These are phyloP conservation scores for Bombycilla garrulus DNA, from an alignment of 2,113 vertebrate species.

Conservation along the genomic window DNA sequence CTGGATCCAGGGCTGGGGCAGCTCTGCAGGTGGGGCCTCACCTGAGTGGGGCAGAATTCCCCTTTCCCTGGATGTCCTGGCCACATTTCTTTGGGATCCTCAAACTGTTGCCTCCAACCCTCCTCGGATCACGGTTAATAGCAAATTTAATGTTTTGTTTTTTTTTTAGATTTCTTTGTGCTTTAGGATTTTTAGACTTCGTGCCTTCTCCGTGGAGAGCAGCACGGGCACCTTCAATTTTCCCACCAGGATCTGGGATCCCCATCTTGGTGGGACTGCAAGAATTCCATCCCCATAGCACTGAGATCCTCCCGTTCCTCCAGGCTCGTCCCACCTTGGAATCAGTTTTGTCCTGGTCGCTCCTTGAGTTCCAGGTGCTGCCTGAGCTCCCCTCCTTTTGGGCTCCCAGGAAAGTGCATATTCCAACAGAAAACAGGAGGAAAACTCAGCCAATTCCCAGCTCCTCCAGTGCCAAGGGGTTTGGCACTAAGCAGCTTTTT, in stretches of 20 bases:
- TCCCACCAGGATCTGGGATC: no score
- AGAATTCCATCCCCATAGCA: fast-evolving
- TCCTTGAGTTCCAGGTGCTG: not conserved
- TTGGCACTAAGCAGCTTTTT: conserved; percentile 49
- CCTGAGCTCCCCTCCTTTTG: not conserved
- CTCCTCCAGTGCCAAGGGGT: not conserved
- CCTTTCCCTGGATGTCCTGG: not conserved
- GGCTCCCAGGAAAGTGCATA: not conserved
- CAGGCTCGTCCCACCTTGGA: not conserved
- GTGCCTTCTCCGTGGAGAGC: not conserved
- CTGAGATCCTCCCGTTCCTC: not conserved
- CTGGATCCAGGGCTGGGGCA: not conserved
- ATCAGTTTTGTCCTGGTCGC: not conserved
- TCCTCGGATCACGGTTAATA: not conserved
- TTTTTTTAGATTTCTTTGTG: not conserved
- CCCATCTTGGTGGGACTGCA: not conserved
- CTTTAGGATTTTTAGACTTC: fast-evolving
- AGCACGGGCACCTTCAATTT: not conserved
- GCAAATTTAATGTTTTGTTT: no score
- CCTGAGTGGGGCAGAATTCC: not conserved
- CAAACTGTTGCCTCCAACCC: not conserved
- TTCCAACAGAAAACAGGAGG: not conserved
- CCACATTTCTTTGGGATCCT: not conserved
- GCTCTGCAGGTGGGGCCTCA: not conserved
- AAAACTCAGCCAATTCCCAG: not conserved